phyloP scores from a whole-genome alignment of 2,888 invertebrate genomes.

The Adelphocoris suturalis region DNA sequence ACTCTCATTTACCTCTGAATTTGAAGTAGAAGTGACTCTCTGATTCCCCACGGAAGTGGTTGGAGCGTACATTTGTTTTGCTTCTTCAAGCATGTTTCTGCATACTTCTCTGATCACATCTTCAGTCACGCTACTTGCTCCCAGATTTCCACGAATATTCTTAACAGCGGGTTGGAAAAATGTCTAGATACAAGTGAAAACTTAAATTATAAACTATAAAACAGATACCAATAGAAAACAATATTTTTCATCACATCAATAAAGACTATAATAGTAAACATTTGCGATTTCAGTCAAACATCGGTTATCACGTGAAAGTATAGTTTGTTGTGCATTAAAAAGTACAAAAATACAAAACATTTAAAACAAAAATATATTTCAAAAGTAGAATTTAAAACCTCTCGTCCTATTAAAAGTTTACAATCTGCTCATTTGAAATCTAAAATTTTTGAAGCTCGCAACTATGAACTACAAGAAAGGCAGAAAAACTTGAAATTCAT shows the following conservation, averaged over 20 bases:
- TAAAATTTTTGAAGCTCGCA: no score
- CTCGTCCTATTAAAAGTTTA: no score
- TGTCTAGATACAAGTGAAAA: slow-evolving; percentile 82
- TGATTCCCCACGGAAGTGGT: slow-evolving; percentile 8
- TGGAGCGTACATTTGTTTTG: slow-evolving; percentile 80
- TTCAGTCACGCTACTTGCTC: slow-evolving; percentile 87
- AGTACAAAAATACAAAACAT: no score
- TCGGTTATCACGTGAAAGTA: no score
- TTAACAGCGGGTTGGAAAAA: slow-evolving; percentile 89
- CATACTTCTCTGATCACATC: slow-evolving; percentile 87
- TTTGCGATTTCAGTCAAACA: no score
- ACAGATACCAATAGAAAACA: neutral
- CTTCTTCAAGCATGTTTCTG: slow-evolving; percentile 88
- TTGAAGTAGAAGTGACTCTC: slow-evolving; percentile 55
- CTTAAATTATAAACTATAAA: slow-evolving; percentile 75
- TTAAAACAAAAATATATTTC: no score
- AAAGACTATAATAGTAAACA: no score
- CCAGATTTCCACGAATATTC: slow-evolving; percentile 87
- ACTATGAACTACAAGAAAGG: no score
- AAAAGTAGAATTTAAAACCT: no score
- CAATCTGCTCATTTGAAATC: no score
- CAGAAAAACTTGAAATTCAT: no score
- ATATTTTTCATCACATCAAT: neutral
- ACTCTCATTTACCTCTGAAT: slow-evolving; percentile 1
- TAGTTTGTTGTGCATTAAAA: no score